A percentile compares a stretch with the other conserved stretches of the same genome.
Conservation (phyloP, 1,140 invertebrate genomes). For the Contarinia nasturtii region DNA sequence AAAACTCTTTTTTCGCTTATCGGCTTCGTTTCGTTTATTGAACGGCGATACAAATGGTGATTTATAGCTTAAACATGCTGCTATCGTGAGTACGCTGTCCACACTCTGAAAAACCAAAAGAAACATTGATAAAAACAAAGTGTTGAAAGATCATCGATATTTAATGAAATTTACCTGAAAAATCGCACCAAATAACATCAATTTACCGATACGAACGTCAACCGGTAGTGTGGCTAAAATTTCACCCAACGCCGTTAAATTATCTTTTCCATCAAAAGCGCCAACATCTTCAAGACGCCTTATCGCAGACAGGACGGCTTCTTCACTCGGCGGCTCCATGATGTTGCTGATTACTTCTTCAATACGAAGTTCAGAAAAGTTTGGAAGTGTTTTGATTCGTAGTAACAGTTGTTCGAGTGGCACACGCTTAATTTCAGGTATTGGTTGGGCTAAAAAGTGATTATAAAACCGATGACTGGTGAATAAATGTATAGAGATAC, state of each 20-base stretch:
- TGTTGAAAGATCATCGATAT: no score
- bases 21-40: conserved; percentile 46
- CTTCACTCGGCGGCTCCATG: conserved; percentile 62
- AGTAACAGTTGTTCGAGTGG: conserved; percentile 75
- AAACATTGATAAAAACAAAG: neutral
- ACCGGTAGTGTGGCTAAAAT: conserved; percentile 79
- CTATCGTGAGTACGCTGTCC: conserved; percentile 84
- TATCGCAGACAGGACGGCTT: conserved; percentile 60
- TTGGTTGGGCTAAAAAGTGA: conserved; percentile 41
- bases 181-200: conserved; percentile 78
- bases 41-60: conserved; percentile 62
- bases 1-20: conserved; percentile 52
- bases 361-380: conserved; percentile 39
- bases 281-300: conserved; percentile 63
- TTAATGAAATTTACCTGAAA: conserved; percentile 47
- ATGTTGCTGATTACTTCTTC: conserved; percentile 44
- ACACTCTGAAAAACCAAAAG: conserved; percentile 34
- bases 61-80: conserved; percentile 71
- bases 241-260: conserved; percentile 73
- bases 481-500: conserved; percentile 62
- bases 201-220: conserved; percentile 74
- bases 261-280: conserved; percentile 56
- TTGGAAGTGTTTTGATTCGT: conserved; percentile 68
- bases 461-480: conserved; percentile 48
- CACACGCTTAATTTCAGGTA: conserved; percentile 69